phyloP scores from a whole-genome alignment of 2,113 vertebrate species.

The Lepus timidus region DNA sequence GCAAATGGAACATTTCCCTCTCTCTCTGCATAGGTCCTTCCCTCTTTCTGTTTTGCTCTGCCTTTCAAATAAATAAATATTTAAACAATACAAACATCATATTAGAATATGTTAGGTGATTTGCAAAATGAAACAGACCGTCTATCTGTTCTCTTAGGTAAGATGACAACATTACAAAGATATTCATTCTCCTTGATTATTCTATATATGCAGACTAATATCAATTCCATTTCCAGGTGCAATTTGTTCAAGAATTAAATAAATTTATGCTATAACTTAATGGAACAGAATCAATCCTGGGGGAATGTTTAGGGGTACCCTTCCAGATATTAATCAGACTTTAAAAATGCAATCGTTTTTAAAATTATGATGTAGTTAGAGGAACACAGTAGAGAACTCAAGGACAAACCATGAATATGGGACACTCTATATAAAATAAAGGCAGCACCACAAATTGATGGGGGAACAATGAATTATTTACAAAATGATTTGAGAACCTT shows the following conservation, averaged over 20 bases:
- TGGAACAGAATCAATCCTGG: not conserved
- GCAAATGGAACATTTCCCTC: no score
- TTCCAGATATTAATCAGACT: not conserved
- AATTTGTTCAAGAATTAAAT: slow-evolving; percentile 26
- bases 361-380: not conserved
- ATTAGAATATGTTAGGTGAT: not conserved
- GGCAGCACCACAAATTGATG: not conserved
- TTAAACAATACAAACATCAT: no score
- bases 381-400: not conserved
- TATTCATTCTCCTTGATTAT: not conserved
- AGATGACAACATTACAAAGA: not conserved
- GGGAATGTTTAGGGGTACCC: not conserved
- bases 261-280: not conserved
- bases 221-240: not conserved
- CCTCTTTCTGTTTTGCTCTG: no score
- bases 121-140: not conserved
- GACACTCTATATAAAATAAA: not conserved
- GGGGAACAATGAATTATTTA: not conserved
- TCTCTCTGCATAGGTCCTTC: no score
- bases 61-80: no score
- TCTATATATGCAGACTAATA: not conserved
- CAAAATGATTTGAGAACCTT: not conserved
- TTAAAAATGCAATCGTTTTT: not conserved
- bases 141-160: not conserved
- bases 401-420: not conserved